Base-by-base conservation (phyloP, 2,113 vertebrate genomes). In the Callipepla californica region DNA sequence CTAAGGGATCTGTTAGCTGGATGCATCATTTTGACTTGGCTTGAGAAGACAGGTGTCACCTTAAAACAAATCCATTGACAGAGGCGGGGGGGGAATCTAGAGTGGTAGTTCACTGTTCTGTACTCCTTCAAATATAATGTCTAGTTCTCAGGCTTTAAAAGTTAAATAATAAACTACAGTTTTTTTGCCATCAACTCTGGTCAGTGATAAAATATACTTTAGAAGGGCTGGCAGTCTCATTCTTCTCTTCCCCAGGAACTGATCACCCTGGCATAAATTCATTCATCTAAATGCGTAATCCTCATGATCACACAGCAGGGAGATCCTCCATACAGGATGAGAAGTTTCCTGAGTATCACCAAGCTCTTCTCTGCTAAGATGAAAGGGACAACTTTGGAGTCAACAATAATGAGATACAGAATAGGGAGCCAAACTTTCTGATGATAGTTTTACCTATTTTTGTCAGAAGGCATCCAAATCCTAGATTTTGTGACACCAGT, bases 251-350 rank as follows among this genome's bases (percentile, higher is more conserved):
- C 6, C 6, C 44, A 32, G 45, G 19, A 8, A 70, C 5, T 58
- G 50, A 74, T 70, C 69, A 19, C 51, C 80, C 66, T 62, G 40
- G 34, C 16, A 19, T 21, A 57, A 45, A 22, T 66, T 66, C 45
- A 34, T 84, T 48, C 78, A 57, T 1, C 0, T 11, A 48, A 74
- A 17, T 47, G 25, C 0, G 0, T 50, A 50, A 28, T 61, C 69
- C 40, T 74, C 17, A 11, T 5, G 13, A 30, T 47, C 57, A 30
- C 17, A n/a, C 23, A 51, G 40, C 57, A 32, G 45, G 69, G 36
- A 78, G 40, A 44, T 13, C 14, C 13, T 10, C n/a, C 18, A 51
- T 8, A 15, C 7, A 67, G 1, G 1, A 57, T 18, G 3, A 70
- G 19, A 80, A 58, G 6, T 51, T 91, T 19, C 40, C 30, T 0